Evolutionary conservation across 2,888 invertebrate genomes (phyloP).

Genomic region (Eubasilissa splendida): DNA sequence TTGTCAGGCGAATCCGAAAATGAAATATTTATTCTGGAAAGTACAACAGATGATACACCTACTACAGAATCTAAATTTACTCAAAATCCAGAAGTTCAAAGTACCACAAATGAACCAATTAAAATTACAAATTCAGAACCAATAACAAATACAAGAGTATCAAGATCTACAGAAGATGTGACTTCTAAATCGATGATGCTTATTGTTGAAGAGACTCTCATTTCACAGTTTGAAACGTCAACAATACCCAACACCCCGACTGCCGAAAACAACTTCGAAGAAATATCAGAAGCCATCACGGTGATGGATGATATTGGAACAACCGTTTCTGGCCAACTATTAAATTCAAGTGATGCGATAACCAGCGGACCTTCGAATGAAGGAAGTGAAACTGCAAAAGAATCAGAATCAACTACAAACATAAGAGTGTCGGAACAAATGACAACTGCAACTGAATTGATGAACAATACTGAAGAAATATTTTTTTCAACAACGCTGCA

Average conservation of each 20-base stretch:
- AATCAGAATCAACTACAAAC: too few relatives aligned
- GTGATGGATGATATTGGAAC: not conserved
- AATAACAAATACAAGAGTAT: not conserved
- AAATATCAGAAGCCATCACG: too few relatives aligned
- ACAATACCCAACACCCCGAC: not conserved
- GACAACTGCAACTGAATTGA: too few relatives aligned
- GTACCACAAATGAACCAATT: not conserved
- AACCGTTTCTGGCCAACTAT: too few relatives aligned
- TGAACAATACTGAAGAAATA: not conserved
- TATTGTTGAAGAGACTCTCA: not conserved
- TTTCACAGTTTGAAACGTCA: not conserved
- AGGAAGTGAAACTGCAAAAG: too few relatives aligned
- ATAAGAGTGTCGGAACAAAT: too few relatives aligned
- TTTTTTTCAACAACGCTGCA: not conserved
- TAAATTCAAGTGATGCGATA: too few relatives aligned
- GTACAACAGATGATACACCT: not conserved
- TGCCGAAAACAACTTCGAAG: not conserved
- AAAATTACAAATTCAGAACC: not conserved
- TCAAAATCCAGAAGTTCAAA: not conserved
- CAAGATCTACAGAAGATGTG: not conserved
- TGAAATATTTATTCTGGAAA: constrained; percentile 7
- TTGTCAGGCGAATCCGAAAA: not conserved
- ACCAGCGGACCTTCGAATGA: too few relatives aligned
- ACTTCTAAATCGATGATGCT: not conserved
- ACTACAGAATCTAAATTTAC: constrained; percentile 5